phyloP scores from a whole-genome alignment of 2,113 vertebrate genomes.

The Chionis minor region DNA sequence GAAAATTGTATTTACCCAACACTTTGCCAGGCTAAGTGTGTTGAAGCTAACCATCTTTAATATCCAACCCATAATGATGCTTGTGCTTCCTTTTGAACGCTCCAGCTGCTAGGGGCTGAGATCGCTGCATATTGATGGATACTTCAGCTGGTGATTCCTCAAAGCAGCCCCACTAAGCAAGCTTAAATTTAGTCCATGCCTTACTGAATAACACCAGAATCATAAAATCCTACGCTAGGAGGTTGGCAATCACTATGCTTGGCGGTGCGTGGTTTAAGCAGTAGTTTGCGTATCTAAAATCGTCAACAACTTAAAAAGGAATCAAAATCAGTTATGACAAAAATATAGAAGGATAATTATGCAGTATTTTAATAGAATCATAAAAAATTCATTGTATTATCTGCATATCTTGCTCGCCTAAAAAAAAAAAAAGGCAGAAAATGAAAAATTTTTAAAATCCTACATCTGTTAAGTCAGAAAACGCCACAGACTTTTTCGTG shows the following conservation, averaged over 20 bases:
- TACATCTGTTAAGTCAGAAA: neutral
- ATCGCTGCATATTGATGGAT: neutral
- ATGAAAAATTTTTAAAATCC: fast-evolving
- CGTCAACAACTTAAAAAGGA: neutral
- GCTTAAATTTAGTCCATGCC: neutral
- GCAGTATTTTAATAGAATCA: neutral
- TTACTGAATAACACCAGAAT: neutral
- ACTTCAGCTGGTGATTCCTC: neutral
- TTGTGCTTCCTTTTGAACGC: neutral
- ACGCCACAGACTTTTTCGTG: neutral
- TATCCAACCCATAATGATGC: neutral
- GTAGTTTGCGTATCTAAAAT: neutral
- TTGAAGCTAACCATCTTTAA: neutral
- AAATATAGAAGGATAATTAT: neutral
- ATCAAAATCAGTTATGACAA: neutral
- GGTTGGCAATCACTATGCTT: neutral
- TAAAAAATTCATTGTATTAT: neutral
- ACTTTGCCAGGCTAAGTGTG: neutral
- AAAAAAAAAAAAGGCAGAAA: neutral
- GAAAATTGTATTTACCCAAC: neutral
- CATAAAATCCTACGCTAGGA: neutral
- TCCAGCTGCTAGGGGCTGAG: neutral
- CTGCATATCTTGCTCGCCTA: neutral
- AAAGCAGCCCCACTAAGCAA: neutral
- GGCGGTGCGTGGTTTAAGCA: neutral